A percentile compares a stretch with the other conserved stretches of the same genome.
phyloP scores from a whole-genome alignment of 2,113 vertebrate genomes.

The Anarhynchus alexandrinus region DNA sequence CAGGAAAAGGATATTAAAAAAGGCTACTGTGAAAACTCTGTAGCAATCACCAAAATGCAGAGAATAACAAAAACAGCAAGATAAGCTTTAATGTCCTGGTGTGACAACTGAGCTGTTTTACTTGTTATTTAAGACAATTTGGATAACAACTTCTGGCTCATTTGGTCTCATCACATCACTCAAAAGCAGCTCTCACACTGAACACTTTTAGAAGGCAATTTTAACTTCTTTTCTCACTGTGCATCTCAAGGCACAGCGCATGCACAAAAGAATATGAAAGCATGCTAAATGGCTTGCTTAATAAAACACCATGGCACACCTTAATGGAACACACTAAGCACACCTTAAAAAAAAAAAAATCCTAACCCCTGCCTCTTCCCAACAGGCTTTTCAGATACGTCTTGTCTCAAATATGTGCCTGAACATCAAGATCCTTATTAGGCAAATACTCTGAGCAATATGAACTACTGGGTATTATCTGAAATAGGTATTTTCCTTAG shows the following conservation, averaged over 20 bases:
- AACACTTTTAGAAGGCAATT: neutral
- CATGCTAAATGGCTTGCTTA: neutral
- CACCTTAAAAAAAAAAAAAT: neutral
- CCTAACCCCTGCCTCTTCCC: neutral
- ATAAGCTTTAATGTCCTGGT: neutral
- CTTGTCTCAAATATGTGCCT: neutral
- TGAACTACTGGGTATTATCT: neutral
- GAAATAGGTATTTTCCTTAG: neutral
- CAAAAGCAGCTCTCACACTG: neutral
- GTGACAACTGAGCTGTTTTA: neutral
- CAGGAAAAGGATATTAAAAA: neutral
- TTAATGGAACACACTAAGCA: neutral
- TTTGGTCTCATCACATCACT: neutral
- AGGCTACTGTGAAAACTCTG: neutral
- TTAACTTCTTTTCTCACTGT: neutral
- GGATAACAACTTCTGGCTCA: conserved; percentile 4
- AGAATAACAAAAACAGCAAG: neutral
- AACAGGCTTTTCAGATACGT: neutral
- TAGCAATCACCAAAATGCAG: neutral
- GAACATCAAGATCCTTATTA: neutral
- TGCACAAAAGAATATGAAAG: neutral
- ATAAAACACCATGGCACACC: neutral
- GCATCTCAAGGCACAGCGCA: neutral
- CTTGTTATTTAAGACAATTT: conserved; percentile 24
- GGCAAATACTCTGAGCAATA: neutral